phyloP scores from a whole-genome alignment of 2,888 invertebrate species.

The Oxystoma pomonae region DNA sequence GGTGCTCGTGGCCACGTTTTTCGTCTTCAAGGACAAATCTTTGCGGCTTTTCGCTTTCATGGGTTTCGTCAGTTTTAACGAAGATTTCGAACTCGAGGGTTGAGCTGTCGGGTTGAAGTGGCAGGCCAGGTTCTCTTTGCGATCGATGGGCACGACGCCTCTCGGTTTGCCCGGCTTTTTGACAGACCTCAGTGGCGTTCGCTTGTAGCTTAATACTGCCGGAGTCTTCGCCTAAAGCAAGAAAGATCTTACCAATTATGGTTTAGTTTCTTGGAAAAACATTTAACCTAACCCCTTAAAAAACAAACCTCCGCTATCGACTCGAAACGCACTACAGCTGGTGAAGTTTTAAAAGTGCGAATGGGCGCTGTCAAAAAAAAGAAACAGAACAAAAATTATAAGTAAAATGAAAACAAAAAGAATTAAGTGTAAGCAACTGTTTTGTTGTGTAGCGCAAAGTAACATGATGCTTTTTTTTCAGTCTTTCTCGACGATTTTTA shows the following conservation, averaged over 20 bases:
- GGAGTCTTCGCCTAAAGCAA: constrained; percentile 42
- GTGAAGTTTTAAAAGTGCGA: background rate
- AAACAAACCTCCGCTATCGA: too few species aligned
- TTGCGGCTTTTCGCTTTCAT: constrained; percentile 33
- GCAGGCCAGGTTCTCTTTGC: constrained; percentile 41
- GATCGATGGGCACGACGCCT: constrained; percentile 35
- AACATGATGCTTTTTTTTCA: too few species aligned
- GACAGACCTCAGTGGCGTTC: constrained; percentile 31
- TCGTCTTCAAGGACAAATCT: constrained; percentile 32
- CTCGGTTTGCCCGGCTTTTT: constrained; percentile 18
- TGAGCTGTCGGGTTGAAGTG: constrained; percentile 26
- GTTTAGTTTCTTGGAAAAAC: background rate
- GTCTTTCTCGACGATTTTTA: too few species aligned
- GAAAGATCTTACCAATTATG: constrained; percentile 40
- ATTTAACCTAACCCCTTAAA: background rate
- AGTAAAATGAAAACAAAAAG: background rate
- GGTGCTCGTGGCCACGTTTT: constrained; percentile 23
- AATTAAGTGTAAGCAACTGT: background rate
- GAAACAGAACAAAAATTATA: background rate
- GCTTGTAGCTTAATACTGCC: background rate
- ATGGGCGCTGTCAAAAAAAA: background rate
- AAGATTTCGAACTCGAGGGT: constrained; percentile 37
- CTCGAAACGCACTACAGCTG: background rate
- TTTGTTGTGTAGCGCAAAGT: too few species aligned
- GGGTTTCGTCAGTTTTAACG: constrained; percentile 30